phyloP scores from a whole-genome alignment of 1,140 invertebrate genomes.

The Drosophila auraria region DNA sequence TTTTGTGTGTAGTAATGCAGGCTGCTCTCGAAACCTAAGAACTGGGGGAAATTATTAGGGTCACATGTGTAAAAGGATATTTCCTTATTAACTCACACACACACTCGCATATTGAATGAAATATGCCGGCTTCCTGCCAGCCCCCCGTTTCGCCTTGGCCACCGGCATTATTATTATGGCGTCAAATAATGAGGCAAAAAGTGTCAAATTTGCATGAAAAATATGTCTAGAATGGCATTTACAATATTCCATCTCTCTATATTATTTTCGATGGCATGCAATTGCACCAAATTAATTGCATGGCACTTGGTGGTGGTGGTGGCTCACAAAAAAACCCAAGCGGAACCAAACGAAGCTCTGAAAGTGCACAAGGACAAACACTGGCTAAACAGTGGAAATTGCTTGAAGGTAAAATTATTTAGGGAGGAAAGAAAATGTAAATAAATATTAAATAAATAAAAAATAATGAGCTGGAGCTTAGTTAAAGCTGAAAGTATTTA shows the following conservation, averaged over 20 bases:
- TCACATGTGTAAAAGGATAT: constrained; percentile 84
- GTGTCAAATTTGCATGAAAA: constrained; percentile 81
- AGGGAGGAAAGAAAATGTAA: background rate
- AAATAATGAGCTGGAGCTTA: background rate
- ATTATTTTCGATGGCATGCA: constrained; percentile 68
- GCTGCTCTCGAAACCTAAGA: constrained; percentile 61
- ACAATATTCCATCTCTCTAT: constrained; percentile 39
- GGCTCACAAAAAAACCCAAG: constrained; percentile 9
- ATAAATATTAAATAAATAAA: too few relatives aligned
- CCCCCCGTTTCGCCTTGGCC: constrained; percentile 13
- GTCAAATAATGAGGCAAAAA: constrained; percentile 80
- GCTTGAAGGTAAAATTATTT: background rate
- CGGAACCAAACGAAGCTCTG: constrained; percentile 13
- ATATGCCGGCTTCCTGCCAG: constrained; percentile 45
- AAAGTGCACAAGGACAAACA: constrained; percentile 44
- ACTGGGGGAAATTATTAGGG: constrained; percentile 78
- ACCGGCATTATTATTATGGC: constrained; percentile 69
- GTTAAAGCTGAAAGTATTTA: background rate
- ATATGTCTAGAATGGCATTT: constrained; percentile 62
- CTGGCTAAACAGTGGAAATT: constrained; percentile 1
- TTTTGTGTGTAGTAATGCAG: too few relatives aligned
- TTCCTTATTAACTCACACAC: constrained; percentile 76
- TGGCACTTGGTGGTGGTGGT: constrained; percentile 32
- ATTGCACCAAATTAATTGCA: constrained; percentile 75
- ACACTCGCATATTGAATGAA: constrained; percentile 36